Base-by-base conservation (phyloP, 2,888 invertebrate species). In the Chrysotoxum bicinctum region DNA sequence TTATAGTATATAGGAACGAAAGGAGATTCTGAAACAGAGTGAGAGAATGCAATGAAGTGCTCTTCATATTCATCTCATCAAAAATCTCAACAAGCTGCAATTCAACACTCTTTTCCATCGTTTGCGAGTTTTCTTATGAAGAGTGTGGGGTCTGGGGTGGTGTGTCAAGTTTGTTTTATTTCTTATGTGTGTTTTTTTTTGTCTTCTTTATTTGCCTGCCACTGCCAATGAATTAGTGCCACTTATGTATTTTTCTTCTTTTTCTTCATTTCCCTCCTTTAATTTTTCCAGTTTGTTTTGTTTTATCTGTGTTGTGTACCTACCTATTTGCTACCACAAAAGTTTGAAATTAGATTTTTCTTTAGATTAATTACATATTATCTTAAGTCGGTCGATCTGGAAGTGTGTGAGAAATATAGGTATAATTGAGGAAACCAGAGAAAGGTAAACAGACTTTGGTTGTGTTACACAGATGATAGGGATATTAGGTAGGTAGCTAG, bases 151-250 rank as follows among this genome's bases (percentile, higher is more conserved):
- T 6, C 1, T 16, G 58, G 26, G 45, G 58, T 58, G 58, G 32
- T 35, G 35, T 19, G 37, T 35, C 21, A 30, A 32, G 56, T 21
- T 6, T 35, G 58, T 21, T 58, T 30, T 45, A 45, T 26, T 30
- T 43, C 14, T 19, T 26, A 12, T 43, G 62, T 62, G 26, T 37
- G 16, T 19, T 35, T 74, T 56, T 62, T 9, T 48, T 72, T 70
- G 54, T 64, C 52, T 80, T 62, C 10, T 48, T 72, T 70, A 60
- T 64, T 58, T 80, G 48, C 48, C 32, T 48, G 50, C 19, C 48
- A 43, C 84, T 85, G 60, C 84, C 84, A 80, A 85, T 85, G 80
- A 84, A 85, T 85, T 85, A 85, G 80, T 81, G 80, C 66, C 81
- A 76, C 72, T 85, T 81, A 85, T 81, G 14, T 81, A 81, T 69